A percentile compares a stretch with the other conserved stretches of the same genome.
These are phyloP conservation scores for Ferdinandea cuprea DNA, from an alignment of 2,888 invertebrate species.

Conservation along the genomic window DNA sequence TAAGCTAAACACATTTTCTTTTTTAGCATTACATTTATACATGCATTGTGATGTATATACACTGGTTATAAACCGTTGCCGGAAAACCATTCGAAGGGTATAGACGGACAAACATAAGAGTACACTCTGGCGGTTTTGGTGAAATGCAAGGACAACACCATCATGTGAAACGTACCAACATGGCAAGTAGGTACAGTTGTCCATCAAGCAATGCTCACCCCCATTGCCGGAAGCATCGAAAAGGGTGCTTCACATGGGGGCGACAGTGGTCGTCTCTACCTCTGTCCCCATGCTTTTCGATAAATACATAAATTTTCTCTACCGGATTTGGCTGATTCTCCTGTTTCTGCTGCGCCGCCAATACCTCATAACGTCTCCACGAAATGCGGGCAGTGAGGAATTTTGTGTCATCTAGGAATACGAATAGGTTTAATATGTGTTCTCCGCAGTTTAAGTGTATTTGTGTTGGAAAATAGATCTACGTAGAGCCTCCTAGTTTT, in stretches of 20 bases:
- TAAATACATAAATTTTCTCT: slow-evolving; percentile 73
- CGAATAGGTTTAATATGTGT: slow-evolving; percentile 24
- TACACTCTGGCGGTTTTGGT: slow-evolving; percentile 65
- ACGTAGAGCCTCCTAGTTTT: slow-evolving; percentile 36
- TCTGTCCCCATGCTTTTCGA: slow-evolving; percentile 57
- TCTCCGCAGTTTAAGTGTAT: slow-evolving; percentile 20
- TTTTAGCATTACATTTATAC: slow-evolving; percentile 31
- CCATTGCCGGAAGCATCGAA: slow-evolving; percentile 68
- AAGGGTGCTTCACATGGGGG: slow-evolving; percentile 58
- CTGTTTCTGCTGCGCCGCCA: slow-evolving; percentile 72
- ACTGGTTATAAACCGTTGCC: slow-evolving; percentile 50
- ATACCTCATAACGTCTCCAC: slow-evolving; percentile 72
- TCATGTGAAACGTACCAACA: slow-evolving; percentile 63
- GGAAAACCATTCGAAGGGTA: slow-evolving; percentile 58
- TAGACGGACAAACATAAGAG: slow-evolving; percentile 42
- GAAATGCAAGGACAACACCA: slow-evolving; percentile 72
- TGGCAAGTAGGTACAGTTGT: slow-evolving; percentile 70
- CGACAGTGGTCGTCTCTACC: slow-evolving; percentile 49
- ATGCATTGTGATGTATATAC: slow-evolving; percentile 50
- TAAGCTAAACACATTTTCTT: slow-evolving; percentile 64
- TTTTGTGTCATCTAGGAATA: slow-evolving; percentile 43
- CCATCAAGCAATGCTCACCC: slow-evolving; percentile 71
- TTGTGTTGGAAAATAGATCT: slow-evolving; percentile 14
- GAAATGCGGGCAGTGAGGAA: slow-evolving; percentile 39
- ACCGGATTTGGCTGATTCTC: slow-evolving; percentile 69